phyloP scores from a whole-genome alignment of 2,797 vertebrate genomes.

The Diplodus puntazzo region DNA sequence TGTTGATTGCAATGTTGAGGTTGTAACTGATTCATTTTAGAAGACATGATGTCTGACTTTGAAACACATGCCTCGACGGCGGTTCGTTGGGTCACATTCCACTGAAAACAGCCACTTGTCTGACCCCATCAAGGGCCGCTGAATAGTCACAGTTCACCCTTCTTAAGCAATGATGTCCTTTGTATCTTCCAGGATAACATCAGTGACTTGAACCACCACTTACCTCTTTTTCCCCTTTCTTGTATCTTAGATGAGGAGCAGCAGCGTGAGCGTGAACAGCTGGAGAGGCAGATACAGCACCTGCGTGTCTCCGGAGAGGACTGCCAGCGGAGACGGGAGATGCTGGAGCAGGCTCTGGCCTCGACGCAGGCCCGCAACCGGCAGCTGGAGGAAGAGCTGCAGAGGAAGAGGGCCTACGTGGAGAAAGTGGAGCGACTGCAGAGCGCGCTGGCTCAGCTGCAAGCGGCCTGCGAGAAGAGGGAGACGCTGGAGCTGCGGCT shows the following conservation, averaged over 20 bases:
- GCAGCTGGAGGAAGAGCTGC: constrained; percentile 92
- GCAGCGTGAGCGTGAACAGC: constrained; percentile 90
- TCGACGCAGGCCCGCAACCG: constrained; percentile 88
- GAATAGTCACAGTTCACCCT: not conserved
- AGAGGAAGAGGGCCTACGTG: constrained; percentile 94
- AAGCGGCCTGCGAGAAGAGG: constrained; percentile 96
- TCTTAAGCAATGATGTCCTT: not conserved
- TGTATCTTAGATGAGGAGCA: constrained; percentile 90
- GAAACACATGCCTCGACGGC: constrained; percentile 49
- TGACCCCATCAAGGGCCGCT: constrained; percentile 24
- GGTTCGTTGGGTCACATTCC: constrained; percentile 49
- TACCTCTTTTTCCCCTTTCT: not conserved
- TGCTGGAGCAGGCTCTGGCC: constrained; percentile 92
- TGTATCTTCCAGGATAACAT: not conserved
- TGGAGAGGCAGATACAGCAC: constrained; percentile 90
- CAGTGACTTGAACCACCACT: not conserved
- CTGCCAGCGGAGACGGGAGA: constrained; percentile 89
- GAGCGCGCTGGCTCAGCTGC: constrained; percentile 93
- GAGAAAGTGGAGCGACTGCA: constrained; percentile 97
- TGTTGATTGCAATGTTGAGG: not conserved
- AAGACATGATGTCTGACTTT: constrained; percentile 31
- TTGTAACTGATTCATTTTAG: constrained; percentile 25
- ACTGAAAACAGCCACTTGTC: constrained; percentile 20
- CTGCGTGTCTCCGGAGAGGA: constrained; percentile 91
- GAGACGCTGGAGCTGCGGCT: constrained; percentile 93